phyloP scores from a whole-genome alignment of 2,113 vertebrate species.

The Alosa alosa region DNA sequence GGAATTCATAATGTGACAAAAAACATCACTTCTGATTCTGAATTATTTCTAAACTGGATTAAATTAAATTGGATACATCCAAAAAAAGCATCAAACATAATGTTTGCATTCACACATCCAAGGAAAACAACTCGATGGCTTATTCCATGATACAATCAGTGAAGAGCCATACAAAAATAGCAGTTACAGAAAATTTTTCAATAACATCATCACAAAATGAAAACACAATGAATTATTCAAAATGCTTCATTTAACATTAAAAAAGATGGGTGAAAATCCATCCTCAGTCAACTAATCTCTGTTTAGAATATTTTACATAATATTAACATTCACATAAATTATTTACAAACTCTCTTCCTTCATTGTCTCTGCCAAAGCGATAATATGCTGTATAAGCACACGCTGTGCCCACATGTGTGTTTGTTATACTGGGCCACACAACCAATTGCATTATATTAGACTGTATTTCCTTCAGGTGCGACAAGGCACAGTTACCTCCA shows the following conservation, averaged over 20 bases:
- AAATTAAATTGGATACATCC: background rate
- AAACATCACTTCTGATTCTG: background rate
- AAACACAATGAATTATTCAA: conserved; percentile 4
- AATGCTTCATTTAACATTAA: background rate
- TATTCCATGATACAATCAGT: background rate
- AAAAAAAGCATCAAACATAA: background rate
- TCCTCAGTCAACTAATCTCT: background rate
- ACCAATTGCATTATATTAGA: background rate
- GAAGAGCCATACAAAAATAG: background rate
- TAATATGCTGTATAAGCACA: background rate
- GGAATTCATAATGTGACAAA: background rate
- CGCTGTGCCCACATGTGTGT: background rate
- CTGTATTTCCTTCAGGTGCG: background rate
- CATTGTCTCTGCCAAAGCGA: background rate
- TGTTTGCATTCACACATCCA: background rate
- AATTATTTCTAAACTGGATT: background rate
- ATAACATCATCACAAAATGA: conserved; percentile 2
- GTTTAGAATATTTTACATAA: background rate
- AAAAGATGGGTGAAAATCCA: background rate
- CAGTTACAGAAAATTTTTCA: background rate
- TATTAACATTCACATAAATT: background rate
- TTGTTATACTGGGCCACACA: background rate
- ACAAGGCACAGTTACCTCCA: background rate
- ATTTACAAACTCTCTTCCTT: background rate
- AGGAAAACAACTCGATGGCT: background rate